Conservation (phyloP, 2,797 vertebrate species). For the Hydrophis major region DNA sequence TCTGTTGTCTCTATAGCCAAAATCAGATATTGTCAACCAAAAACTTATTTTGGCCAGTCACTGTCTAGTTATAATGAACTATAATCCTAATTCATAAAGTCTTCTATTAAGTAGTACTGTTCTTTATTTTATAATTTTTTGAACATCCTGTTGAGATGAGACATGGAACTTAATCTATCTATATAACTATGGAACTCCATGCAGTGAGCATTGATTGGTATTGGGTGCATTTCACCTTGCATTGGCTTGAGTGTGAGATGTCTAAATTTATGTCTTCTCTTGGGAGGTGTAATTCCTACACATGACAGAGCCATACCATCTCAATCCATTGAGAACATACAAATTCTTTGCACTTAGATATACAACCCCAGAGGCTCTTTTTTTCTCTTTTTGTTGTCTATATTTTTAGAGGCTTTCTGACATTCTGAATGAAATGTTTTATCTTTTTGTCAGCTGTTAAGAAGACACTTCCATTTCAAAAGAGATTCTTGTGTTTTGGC, state of each 20-base stretch:
- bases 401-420: background rate
- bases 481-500: background rate
- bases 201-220: background rate
- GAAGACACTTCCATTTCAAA: background rate
- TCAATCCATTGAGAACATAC: background rate
- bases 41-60: background rate
- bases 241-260: background rate
- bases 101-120: background rate
- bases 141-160: background rate
- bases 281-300: background rate
- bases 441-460: background rate
- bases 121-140: background rate
- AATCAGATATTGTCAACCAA: background rate
- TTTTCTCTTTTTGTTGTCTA: background rate
- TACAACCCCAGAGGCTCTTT: background rate
- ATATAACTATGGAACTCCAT: background rate
- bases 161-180: background rate
- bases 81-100: background rate
- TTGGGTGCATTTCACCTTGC: background rate
- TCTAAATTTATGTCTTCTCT: background rate
- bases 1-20: background rate
- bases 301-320: background rate
- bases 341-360: background rate
- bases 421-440: background rate
- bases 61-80: background rate